phyloP scores from a whole-genome alignment of 2,888 invertebrate species.

The Agriopis leucophaearia region DNA sequence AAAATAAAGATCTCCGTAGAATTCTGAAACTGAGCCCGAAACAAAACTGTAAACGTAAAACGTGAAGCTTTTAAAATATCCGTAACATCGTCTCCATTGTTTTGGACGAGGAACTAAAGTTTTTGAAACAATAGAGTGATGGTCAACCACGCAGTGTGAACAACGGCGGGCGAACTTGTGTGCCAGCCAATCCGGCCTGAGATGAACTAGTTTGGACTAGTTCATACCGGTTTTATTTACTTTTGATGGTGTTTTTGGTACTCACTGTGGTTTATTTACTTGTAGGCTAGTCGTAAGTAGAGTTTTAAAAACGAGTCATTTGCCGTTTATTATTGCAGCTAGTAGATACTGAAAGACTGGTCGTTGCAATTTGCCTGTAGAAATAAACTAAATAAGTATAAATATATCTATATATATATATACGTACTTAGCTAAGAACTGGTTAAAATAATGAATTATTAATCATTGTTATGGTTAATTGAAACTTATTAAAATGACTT shows the following conservation, averaged over 20 bases:
- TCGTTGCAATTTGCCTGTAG: background rate
- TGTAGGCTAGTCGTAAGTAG: conserved; percentile 6
- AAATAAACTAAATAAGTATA: background rate
- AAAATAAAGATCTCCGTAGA: background rate
- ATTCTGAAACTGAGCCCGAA: background rate
- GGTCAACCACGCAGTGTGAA: conserved; percentile 50
- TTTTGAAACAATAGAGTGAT: conserved; percentile 58
- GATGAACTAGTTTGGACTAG: conserved; percentile 23
- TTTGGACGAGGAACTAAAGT: conserved; percentile 52
- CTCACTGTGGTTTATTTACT: conserved; percentile 8
- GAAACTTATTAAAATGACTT: too few relatives aligned
- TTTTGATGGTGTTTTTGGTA: conserved; percentile 15
- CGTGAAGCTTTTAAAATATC: conserved; percentile 51
- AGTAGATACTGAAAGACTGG: background rate
- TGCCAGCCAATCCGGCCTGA: conserved; percentile 30
- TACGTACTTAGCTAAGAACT: too few relatives aligned
- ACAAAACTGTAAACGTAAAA: conserved; percentile 6
- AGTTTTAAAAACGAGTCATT: background rate
- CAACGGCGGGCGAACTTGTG: conserved; percentile 42
- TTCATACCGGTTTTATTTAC: conserved; percentile 35
- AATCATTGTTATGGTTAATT: too few relatives aligned
- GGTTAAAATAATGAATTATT: too few relatives aligned
- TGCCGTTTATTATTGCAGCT: background rate
- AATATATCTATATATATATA: too few relatives aligned
- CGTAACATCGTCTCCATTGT: conserved; percentile 44